Percentiles rank a stretch among this genome's conserved stretches.
These are phyloP conservation scores for Noctua janthe DNA, from an alignment of 2,888 invertebrate genomes.

Conservation along the genomic window DNA sequence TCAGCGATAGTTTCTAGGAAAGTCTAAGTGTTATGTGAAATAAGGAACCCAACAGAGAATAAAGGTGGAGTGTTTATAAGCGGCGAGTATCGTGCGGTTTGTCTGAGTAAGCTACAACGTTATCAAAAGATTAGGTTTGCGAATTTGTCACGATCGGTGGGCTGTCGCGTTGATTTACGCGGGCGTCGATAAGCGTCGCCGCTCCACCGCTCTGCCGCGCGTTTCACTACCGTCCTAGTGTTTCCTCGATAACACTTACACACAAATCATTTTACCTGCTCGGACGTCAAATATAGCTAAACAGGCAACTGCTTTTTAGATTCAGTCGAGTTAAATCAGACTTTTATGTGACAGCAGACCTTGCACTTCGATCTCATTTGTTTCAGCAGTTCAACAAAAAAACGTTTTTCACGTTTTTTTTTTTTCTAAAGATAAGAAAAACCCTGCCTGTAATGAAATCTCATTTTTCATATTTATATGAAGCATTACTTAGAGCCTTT, in stretches of 20 bases:
- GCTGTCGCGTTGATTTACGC: conserved; percentile 87
- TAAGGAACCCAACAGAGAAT: conserved; percentile 20
- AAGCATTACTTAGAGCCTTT: background rate
- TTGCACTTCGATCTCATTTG: conserved; percentile 30
- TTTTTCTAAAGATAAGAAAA: background rate
- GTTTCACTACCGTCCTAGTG: conserved; percentile 59
- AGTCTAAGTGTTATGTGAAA: conserved; percentile 2
- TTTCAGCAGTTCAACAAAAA: conserved; percentile 14
- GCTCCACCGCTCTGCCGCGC: conserved; percentile 64
- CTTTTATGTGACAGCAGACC: conserved; percentile 35
- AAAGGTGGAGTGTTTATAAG: conserved; percentile 46
- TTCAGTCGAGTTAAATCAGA: conserved; percentile 30
- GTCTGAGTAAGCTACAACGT: conserved; percentile 72
- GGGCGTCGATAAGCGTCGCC: conserved; percentile 79
- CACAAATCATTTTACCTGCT: conserved; percentile 66
- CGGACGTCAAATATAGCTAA: conserved; percentile 51
- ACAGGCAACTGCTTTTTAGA: conserved; percentile 30
- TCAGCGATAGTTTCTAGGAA: conserved; percentile 2
- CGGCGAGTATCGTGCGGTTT: conserved; percentile 59
- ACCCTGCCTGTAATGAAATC: background rate
- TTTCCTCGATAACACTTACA: conserved; percentile 65
- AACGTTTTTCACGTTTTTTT: background rate
- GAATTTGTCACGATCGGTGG: conserved; percentile 88
- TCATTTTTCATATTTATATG: background rate
- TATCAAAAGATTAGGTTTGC: conserved; percentile 86